These are phyloP conservation scores for Chaetodon trifasciatus DNA, from an alignment of 2,797 vertebrate species.

Conservation along the genomic window DNA sequence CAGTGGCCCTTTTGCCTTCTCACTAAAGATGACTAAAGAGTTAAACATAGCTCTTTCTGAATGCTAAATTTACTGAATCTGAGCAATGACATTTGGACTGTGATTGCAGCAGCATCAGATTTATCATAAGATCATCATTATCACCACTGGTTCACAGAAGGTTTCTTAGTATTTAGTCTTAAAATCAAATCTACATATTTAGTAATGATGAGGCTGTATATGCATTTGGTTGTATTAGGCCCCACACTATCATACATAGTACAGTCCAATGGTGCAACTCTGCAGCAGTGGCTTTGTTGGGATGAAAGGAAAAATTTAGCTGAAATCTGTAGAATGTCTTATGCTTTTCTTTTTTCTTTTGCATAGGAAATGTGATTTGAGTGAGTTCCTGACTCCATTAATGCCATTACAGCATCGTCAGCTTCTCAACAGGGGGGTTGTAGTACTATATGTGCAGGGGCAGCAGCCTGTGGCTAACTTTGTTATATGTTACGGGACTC, in stretches of 20 bases:
- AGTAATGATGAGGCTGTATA: too few relatives aligned
- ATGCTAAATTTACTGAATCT: not conserved
- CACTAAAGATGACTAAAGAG: not conserved
- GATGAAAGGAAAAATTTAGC: conserved; percentile 50
- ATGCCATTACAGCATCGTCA: conserved; percentile 66
- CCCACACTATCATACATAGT: not conserved
- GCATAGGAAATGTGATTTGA: conserved; percentile 71
- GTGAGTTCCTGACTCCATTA: conserved; percentile 38
- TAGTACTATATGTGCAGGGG: conserved; percentile 18
- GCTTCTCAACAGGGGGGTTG: conserved; percentile 26
- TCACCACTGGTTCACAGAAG: not conserved
- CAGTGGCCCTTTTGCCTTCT: conserved; percentile 14
- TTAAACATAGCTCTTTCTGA: not conserved
- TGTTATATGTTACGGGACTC: conserved; percentile 56
- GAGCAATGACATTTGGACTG: not conserved
- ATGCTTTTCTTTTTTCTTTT: conserved; percentile 2
- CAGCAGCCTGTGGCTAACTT: conserved; percentile 67
- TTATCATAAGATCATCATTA: not conserved
- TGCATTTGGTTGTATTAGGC: not conserved
- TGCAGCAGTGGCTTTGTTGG: conserved; percentile 17
- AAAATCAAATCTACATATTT: not conserved
- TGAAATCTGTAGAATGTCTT: conserved; percentile 51
- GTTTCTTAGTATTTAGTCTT: not conserved
- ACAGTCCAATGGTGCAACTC: not conserved
- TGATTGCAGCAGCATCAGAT: not conserved